These are phyloP conservation scores for Anticlea derivata DNA, from an alignment of 2,888 invertebrate species.

Conservation along the genomic window DNA sequence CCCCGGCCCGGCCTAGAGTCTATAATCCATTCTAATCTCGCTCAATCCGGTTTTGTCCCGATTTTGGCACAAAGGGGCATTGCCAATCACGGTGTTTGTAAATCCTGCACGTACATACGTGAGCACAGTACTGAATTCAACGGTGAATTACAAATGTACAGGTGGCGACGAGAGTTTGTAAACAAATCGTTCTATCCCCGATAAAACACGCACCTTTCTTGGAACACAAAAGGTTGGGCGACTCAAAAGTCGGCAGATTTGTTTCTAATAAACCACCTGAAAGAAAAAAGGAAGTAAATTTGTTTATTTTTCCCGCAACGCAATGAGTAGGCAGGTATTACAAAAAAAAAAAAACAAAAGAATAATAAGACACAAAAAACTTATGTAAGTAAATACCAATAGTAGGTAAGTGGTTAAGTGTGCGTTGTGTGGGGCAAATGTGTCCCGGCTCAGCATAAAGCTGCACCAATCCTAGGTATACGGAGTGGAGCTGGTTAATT, in stretches of 20 bases:
- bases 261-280: too few relatives aligned
- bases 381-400: too few relatives aligned
- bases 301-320: too few relatives aligned
- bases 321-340: too few relatives aligned
- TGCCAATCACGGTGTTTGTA: conserved; percentile 44
- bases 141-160: conserved; percentile 26
- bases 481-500: too few relatives aligned
- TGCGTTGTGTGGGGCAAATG: too few relatives aligned
- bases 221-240: not conserved
- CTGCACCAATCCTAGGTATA: too few relatives aligned
- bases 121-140: conserved; percentile 27
- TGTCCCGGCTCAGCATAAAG: too few relatives aligned
- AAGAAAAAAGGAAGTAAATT: too few relatives aligned
- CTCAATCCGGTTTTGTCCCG: conserved; percentile 26
- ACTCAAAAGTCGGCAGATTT: not conserved
- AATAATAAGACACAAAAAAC: too few relatives aligned
- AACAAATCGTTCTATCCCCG: conserved; percentile 11
- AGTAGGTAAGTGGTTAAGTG: too few relatives aligned
- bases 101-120: conserved; percentile 43
- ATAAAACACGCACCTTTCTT: conserved; percentile 8
- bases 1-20: conserved; percentile 13
- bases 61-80: conserved; percentile 30
- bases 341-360: too few relatives aligned
- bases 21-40: conserved; percentile 31
- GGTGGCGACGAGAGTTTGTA: conserved; percentile 8